These are phyloP conservation scores for Apamea monoglypha DNA, from an alignment of 2,888 invertebrate genomes.

Conservation along the genomic window DNA sequence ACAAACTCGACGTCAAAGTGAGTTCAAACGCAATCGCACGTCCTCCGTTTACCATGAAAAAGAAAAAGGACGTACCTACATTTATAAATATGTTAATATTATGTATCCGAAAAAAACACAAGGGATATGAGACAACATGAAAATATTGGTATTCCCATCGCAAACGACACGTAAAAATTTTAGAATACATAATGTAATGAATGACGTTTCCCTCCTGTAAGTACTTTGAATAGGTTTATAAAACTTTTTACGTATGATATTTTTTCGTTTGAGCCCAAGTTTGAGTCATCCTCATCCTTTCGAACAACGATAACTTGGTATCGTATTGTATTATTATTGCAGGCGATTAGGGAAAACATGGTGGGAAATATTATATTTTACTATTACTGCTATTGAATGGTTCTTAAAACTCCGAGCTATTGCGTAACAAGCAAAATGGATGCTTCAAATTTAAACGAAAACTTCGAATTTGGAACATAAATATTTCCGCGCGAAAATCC, in stretches of 20 bases:
- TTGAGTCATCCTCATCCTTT: slow-evolving; percentile 34
- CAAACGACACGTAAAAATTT: slow-evolving; percentile 68
- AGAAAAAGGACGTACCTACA: neutral
- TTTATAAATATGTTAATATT: slow-evolving; percentile 31
- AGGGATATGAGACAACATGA: slow-evolving; percentile 62
- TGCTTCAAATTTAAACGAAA: slow-evolving; percentile 9
- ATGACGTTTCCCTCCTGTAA: slow-evolving; percentile 57
- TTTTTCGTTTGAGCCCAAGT: slow-evolving; percentile 26
- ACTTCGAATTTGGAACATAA: slow-evolving; percentile 35
- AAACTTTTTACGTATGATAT: slow-evolving; percentile 24
- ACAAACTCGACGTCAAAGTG: slow-evolving; percentile 1
- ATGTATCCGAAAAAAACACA: slow-evolving; percentile 58
- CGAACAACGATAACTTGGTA: slow-evolving; percentile 28
- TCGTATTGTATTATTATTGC: slow-evolving; percentile 35
- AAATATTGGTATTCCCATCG: slow-evolving; percentile 67
- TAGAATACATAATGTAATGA: slow-evolving; percentile 73
- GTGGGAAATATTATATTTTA: slow-evolving; percentile 3
- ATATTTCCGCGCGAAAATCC: slow-evolving; percentile 24
- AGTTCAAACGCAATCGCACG: neutral
- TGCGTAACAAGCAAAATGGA: slow-evolving; percentile 22
- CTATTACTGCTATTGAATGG: slow-evolving; percentile 18
- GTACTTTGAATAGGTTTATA: slow-evolving; percentile 43
- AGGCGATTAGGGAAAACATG: slow-evolving; percentile 33
- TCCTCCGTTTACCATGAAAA: neutral
- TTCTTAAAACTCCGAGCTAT: slow-evolving; percentile 11